Evolutionary conservation across 2,888 invertebrate genomes (phyloP), one percentile per base, ranked within the genome.

Genomic region (Heliothis peltigera): DNA sequence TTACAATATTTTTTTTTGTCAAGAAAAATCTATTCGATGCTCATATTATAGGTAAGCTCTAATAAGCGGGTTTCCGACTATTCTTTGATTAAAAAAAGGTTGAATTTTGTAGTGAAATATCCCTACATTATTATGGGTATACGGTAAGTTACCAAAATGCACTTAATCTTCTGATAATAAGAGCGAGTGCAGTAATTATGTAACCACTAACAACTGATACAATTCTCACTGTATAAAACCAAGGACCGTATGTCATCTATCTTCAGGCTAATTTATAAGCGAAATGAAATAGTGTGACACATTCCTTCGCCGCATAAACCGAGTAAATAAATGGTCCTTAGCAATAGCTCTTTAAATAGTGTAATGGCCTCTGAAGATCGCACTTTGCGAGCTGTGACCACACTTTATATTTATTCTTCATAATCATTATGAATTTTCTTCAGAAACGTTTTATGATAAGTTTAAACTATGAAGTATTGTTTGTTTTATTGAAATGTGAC

Each of bases 321-420:
- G 19, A 53, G 28, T 69, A 68, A 67, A 74, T 74, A 68, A 66
- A 74, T 74, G 68, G 67, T 7, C 25, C 52, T 48, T 44, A 73
- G 68, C 53, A 49, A 69, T 74, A 58, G 75, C 69, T 53, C 68
- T 69, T 69, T 74, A 74, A 69, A 69, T 67, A 74, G 57, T 67
- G 49, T 74, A 69, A 69, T 67, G 68, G 57, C 47, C 52, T 42
- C 19, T 67, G 48, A 74, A 58, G 52, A 69, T 48, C 48, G 44
- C 58, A 49, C 48, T 67, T 43, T 57, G 35, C 58, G 58, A 58
- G 47, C 58, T 73, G 74, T 57, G 42, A 67, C 57, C 19, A 10
- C 47, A 43, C 43, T n/a, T 58, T 74, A 58, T 51, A 73, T 73
- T 55, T 72, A 71, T 68, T 43, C 17, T 47, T 47, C 21, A 7